Base-by-base conservation (phyloP, 2,888 invertebrate species). In the Eubasilissa splendida region DNA sequence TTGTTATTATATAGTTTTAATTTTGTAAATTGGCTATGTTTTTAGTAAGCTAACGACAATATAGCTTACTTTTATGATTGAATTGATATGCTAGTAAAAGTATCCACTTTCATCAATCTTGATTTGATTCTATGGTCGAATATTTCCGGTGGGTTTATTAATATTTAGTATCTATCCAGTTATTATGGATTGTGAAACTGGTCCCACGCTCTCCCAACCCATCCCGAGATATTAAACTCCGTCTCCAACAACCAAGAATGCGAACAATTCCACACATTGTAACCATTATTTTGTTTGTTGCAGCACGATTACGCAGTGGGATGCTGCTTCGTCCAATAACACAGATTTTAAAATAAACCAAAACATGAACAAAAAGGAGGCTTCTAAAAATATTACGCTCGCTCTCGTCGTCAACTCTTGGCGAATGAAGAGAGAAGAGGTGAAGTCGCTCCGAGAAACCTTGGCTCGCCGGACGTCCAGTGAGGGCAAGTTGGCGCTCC, bases 311-410 rank as follows among this genome's bases (percentile, higher is more conserved):
- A 78, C 71, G 78, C 71, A 78, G 70, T 78, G 71, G 42, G 71
- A 14, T 68, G 63, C 78, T 54, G 71, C 63, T 78, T 73, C 78
- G 71, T 63, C 78, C 80, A 78, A 83, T 83, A 83, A 83, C 83
- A 83, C 80, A 83, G 83, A 83, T 83, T 82, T 83, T 52, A 82
- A 83, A 83, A 83, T 83, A 83, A 82, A 81, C 83, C 81, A 76
- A 74, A 83, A 83, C 59, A 76, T 76, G 76, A 83, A 75, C 79
- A 83, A 83, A 79, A 82, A 78, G 68, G 77, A 80, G 54, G 76
- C 75, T 33, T 53, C 80, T 81, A 83, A 83, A 79, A 78, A 83
- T 83, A 83, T 81, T 70, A 59, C 68, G 58, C 68, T 75, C 53
- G 79, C 79, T 77, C 71, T 81, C 75, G 80, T 83, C 14, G 76